Percentiles rank a stretch among this genome's conserved stretches.
Evolutionary conservation across 2,113 vertebrate species (phyloP).

Genomic region (Dryoscopus gambensis): DNA sequence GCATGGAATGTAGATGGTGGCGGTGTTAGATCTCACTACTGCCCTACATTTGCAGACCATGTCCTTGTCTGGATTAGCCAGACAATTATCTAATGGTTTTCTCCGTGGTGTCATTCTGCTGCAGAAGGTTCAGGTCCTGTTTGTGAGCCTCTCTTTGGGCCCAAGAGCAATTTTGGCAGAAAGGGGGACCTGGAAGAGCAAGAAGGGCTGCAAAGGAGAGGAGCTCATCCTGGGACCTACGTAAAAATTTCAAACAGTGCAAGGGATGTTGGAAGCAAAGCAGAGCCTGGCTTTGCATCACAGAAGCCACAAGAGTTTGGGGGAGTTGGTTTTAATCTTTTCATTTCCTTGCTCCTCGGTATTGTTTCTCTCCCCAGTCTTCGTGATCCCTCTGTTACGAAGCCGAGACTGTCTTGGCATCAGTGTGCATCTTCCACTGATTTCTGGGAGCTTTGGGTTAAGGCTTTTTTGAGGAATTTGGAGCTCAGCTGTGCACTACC

Average conservation of each 20-base stretch:
- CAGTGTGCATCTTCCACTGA: neutral
- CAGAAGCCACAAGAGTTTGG: neutral
- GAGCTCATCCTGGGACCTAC: fast-evolving
- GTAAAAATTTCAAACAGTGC: neutral
- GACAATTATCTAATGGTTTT: neutral
- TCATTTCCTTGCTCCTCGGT: neutral
- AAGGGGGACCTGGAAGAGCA: neutral
- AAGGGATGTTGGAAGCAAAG: neutral
- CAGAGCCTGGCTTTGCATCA: neutral
- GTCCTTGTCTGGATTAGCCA: neutral
- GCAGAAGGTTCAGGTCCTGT: neutral
- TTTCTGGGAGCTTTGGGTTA: neutral
- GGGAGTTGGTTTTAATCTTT: neutral
- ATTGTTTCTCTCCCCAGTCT: neutral
- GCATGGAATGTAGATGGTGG: neutral
- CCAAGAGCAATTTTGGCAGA: neutral
- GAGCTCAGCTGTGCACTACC: neutral
- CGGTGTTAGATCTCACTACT: neutral
- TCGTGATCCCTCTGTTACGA: neutral
- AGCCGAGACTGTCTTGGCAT: neutral
- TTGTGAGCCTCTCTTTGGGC: neutral
- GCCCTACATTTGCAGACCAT: neutral
- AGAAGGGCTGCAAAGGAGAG: neutral
- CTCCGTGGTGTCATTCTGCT: neutral
- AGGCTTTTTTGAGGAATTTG: neutral